Evolutionary conservation across 2,888 invertebrate species (phyloP).

Genomic region (Lysandra coridon): DNA sequence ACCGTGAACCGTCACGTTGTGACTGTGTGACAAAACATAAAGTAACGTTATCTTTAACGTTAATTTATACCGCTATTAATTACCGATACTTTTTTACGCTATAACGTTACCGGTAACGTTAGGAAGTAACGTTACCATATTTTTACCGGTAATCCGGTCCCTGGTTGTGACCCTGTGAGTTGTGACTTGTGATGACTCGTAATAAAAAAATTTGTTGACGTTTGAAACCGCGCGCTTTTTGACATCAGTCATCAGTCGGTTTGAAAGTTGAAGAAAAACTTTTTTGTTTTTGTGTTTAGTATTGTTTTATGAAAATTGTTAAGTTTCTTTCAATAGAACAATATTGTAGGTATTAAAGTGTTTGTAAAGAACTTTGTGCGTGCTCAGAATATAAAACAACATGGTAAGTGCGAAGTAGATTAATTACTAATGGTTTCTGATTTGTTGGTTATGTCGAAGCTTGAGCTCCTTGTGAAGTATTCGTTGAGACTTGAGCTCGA

Average conservation of each 20-base stretch:
- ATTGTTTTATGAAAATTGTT: slow-evolving; percentile 8
- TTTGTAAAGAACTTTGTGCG: neutral
- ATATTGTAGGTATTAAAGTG: neutral
- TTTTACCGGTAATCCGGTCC: too few species aligned
- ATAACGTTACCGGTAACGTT: too few species aligned
- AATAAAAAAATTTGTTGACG: neutral
- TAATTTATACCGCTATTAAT: too few species aligned
- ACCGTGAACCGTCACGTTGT: too few species aligned
- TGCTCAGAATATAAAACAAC: neutral
- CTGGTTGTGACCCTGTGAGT: too few species aligned
- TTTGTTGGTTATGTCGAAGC: slow-evolving; percentile 26
- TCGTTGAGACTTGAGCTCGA: too few species aligned
- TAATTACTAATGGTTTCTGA: neutral
- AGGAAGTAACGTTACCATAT: too few species aligned
- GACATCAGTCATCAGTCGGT: neutral
- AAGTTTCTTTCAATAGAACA: neutral
- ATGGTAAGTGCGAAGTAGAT: neutral
- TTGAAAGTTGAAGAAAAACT: neutral
- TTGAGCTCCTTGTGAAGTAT: neutral
- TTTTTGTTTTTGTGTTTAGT: neutral
- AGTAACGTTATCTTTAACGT: too few species aligned
- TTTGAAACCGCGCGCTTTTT: slow-evolving; percentile 24
- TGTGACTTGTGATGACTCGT: neutral
- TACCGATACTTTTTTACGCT: too few species aligned
- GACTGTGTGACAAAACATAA: too few species aligned